phyloP scores from a whole-genome alignment of 2,888 invertebrate species.

The Polylopha cassiicola region DNA sequence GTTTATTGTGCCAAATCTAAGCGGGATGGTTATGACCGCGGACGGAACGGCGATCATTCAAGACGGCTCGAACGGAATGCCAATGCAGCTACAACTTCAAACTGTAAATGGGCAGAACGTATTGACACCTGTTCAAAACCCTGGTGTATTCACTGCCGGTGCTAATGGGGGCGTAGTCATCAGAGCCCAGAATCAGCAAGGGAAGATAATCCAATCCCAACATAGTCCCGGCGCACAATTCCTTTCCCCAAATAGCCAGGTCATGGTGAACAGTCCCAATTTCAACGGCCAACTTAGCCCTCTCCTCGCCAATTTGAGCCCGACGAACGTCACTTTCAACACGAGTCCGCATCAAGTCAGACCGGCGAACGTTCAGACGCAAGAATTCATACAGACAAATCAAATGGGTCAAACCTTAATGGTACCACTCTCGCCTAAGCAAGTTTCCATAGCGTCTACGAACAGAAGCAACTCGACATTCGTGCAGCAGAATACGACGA shows the following conservation, averaged over 20 bases:
- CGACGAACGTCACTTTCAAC: conserved; percentile 81
- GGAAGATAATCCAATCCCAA: conserved; percentile 82
- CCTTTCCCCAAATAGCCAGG: conserved; percentile 85
- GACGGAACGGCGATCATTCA: conserved; percentile 87
- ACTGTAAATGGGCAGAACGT: conserved; percentile 88
- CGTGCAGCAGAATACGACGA: conserved; percentile 90
- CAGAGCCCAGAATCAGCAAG: conserved; percentile 83
- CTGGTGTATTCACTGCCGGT: conserved; percentile 79
- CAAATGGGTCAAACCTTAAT: conserved; percentile 83
- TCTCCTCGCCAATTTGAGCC: conserved; percentile 84
- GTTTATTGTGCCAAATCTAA: conserved; percentile 87
- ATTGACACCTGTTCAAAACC: conserved; percentile 83
- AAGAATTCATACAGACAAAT: conserved; percentile 84
- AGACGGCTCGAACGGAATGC: conserved; percentile 81
- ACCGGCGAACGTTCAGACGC: conserved; percentile 78
- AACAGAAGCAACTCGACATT: conserved; percentile 82
- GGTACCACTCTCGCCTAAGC: conserved; percentile 82
- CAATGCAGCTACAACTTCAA: conserved; percentile 86
- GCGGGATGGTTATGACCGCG: conserved; percentile 90
- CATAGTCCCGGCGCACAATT: conserved; percentile 84
- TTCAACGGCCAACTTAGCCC: conserved; percentile 88
- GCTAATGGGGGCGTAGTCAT: conserved; percentile 87
- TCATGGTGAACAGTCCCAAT: conserved; percentile 84
- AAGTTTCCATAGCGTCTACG: conserved; percentile 71
- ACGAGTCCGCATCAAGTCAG: conserved; percentile 71